Evolutionary conservation across 2,888 invertebrate species (phyloP).

Genomic region (Athalia rosae): DNA sequence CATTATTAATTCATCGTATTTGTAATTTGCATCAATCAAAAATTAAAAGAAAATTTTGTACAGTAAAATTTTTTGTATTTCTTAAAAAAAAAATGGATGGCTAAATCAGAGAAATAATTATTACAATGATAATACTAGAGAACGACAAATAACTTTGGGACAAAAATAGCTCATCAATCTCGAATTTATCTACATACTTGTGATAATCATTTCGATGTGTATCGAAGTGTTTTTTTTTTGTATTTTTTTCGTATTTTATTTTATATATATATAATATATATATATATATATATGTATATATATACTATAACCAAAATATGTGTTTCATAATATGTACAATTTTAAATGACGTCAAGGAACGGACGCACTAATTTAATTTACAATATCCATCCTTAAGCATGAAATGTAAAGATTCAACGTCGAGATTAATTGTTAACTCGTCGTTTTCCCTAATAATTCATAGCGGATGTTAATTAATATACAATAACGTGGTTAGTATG

Average conservation of each 20-base stretch:
- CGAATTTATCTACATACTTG: conserved; percentile 24
- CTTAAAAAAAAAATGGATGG: neutral
- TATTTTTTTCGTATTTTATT: too few relatives aligned
- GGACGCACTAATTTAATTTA: conserved; percentile 48
- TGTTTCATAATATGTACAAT: conserved; percentile 51
- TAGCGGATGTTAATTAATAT: conserved; percentile 51
- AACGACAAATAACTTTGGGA: neutral
- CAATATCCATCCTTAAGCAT: conserved; percentile 34
- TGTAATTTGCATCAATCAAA: neutral
- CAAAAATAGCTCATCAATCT: conserved; percentile 19
- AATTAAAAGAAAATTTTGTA: conserved; percentile 17
- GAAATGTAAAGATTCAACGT: conserved; percentile 49
- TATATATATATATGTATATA: too few relatives aligned
- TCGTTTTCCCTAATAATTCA: conserved; percentile 27
- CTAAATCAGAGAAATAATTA: neutral
- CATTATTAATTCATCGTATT: conserved; percentile 35
- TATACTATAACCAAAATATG: conserved; percentile 22
- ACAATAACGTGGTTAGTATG: conserved; percentile 41
- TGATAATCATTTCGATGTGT: conserved; percentile 32
- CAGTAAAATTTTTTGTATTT: conserved; percentile 1
- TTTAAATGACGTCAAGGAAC: conserved; percentile 42
- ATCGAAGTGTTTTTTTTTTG: conserved; percentile 18
- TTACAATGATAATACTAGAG: neutral
- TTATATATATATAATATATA: too few relatives aligned
- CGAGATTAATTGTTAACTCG: conserved; percentile 48